These are phyloP conservation scores for Chrysodeixis includens DNA, from an alignment of 2,888 invertebrate genomes.

Conservation along the genomic window DNA sequence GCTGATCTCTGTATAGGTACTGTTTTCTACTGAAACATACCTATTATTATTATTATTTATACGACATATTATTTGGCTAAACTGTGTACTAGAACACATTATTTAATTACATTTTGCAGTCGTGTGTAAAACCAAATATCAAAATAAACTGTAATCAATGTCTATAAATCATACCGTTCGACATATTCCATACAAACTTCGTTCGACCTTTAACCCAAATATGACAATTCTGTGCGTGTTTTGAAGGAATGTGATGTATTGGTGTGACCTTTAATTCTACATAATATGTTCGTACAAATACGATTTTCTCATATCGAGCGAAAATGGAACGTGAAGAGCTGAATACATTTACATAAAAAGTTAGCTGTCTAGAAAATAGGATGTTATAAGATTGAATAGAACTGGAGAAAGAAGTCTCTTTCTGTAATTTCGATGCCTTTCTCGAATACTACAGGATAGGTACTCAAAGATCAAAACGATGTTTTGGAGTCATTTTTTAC, in stretches of 20 bases:
- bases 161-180: neutral
- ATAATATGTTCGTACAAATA: constrained; percentile 5
- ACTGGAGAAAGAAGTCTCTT: too few relatives aligned
- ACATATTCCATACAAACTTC: neutral
- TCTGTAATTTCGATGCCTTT: neutral
- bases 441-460: too few relatives aligned
- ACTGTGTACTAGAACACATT: too few relatives aligned
- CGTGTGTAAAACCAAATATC: neutral
- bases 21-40: too few relatives aligned
- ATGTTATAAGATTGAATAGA: neutral
- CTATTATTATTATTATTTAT: too few relatives aligned
- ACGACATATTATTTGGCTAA: too few relatives aligned
- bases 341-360: neutral
- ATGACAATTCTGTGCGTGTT: constrained; percentile 4
- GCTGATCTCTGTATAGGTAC: too few relatives aligned
- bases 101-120: neutral
- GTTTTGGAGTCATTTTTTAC: too few relatives aligned
- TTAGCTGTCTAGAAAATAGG: neutral
- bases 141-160: neutral
- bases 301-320: neutral
- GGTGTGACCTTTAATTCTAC: neutral
- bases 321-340: neutral
- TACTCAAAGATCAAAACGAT: too few relatives aligned
- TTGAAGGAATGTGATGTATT: constrained; percentile 4
- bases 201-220: constrained; percentile 4